phyloP scores from a whole-genome alignment of 2,888 invertebrate genomes.

The Anodontia alba region DNA sequence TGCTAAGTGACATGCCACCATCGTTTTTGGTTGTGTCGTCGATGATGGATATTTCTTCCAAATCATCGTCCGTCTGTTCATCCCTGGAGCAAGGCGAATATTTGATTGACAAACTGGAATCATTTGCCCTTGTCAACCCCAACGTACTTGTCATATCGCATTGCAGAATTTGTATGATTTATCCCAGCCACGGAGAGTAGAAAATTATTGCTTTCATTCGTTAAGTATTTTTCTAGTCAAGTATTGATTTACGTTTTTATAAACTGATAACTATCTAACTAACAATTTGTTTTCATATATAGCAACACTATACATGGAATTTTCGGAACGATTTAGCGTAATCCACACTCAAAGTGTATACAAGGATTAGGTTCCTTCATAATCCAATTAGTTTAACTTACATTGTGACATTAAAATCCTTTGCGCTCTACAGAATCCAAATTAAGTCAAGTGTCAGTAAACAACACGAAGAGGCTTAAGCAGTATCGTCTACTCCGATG shows the following conservation, averaged over 20 bases:
- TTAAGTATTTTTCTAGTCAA: too few species aligned
- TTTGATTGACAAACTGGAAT: constrained; percentile 76
- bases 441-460: constrained; percentile 13
- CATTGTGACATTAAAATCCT: too few species aligned
- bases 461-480: constrained; percentile 8
- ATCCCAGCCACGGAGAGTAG: neutral
- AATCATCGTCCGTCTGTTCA: constrained; percentile 85
- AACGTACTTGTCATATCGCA: constrained; percentile 73
- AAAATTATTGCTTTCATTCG: too few species aligned
- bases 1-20: constrained; percentile 46
- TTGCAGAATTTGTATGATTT: constrained; percentile 1
- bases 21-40: constrained; percentile 85
- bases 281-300: too few species aligned
- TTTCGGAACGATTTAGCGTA: too few species aligned
- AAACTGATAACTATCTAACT: too few species aligned
- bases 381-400: neutral
- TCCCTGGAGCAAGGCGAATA: constrained; percentile 84
- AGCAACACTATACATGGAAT: too few species aligned
- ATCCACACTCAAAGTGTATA: too few species aligned
- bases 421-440: too few species aligned
- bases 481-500: neutral
- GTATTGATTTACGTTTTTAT: too few species aligned
- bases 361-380: too few species aligned
- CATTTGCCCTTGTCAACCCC: constrained; percentile 66
- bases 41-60: constrained; percentile 90